phyloP scores from a whole-genome alignment of 2,113 vertebrate genomes.

The Myrmophylax atrothorax region DNA sequence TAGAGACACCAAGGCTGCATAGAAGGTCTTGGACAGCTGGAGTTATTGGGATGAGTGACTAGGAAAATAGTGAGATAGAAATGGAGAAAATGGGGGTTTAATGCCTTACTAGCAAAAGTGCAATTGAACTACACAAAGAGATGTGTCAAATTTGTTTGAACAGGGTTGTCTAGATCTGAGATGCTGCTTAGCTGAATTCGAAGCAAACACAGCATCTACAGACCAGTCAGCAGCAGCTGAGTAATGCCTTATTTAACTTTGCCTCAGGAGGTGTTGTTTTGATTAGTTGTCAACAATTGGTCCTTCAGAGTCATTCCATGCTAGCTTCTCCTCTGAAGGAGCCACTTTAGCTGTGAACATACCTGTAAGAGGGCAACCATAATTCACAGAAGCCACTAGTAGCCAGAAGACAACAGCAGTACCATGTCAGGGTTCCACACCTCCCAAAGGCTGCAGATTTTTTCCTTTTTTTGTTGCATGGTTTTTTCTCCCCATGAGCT shows the following conservation, averaged over 20 bases:
- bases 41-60: neutral
- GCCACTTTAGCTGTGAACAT: neutral
- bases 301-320: neutral
- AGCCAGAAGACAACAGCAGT: neutral
- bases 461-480: neutral
- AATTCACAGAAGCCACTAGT: neutral
- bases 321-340: neutral
- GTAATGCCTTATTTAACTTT: neutral
- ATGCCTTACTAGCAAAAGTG: neutral
- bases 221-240: neutral
- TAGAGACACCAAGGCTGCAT: neutral
- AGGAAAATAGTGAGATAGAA: neutral
- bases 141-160: neutral
- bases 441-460: neutral
- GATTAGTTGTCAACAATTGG: neutral
- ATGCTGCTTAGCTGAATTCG: neutral
- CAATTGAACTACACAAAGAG: neutral
- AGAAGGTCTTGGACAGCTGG: neutral
- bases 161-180: neutral
- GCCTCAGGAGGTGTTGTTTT: neutral
- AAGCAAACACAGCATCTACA: neutral
- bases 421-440: neutral
- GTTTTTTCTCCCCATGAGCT: neutral
- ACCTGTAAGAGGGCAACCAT: neutral
- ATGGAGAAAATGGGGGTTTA: neutral